Conservation (phyloP, 1,140 invertebrate genomes). For the Cotesia vestalis region DNA sequence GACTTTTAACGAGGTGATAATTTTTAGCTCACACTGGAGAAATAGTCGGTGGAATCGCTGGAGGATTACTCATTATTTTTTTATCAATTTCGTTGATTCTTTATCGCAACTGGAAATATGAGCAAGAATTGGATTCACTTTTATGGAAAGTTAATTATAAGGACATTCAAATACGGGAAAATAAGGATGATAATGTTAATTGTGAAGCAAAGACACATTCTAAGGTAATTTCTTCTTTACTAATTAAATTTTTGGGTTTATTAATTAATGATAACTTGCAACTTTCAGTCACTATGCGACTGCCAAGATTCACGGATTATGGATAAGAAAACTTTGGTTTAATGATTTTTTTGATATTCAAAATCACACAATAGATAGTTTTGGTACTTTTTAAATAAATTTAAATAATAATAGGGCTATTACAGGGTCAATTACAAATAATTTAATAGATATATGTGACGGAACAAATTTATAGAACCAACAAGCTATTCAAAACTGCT, state of each 20-base stretch:
- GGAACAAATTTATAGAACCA: too few relatives aligned
- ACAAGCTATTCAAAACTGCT: too few relatives aligned
- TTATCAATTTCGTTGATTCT: conserved; percentile 75
- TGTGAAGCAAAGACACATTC: conserved; percentile 48
- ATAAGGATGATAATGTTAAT: conserved; percentile 57
- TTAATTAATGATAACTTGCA: too few relatives aligned
- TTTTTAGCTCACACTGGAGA: conserved; percentile 80
- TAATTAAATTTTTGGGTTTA: conserved; percentile 29
- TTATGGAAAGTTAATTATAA: conserved; percentile 96
- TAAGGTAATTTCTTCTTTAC: conserved; percentile 41
- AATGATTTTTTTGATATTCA: too few relatives aligned
- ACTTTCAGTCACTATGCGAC: too few relatives aligned
- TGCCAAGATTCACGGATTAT: too few relatives aligned
- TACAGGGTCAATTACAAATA: too few relatives aligned
- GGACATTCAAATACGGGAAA: conserved; percentile 77
- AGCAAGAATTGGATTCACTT: conserved; percentile 92
- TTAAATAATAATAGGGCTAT: too few relatives aligned
- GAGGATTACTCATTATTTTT: conserved; percentile 76
- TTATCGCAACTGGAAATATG: conserved; percentile 93
- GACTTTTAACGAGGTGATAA: conserved; percentile 21
- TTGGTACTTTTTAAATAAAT: too few relatives aligned
- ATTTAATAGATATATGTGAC: too few relatives aligned
- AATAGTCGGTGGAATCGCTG: conserved; percentile 81
- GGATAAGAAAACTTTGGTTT: too few relatives aligned
- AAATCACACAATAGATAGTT: too few relatives aligned